Percentiles rank a stretch among this genome's conserved stretches.
These are phyloP conservation scores for Neocloeon triangulifer DNA, from an alignment of 1,140 invertebrate species.

Conservation along the genomic window DNA sequence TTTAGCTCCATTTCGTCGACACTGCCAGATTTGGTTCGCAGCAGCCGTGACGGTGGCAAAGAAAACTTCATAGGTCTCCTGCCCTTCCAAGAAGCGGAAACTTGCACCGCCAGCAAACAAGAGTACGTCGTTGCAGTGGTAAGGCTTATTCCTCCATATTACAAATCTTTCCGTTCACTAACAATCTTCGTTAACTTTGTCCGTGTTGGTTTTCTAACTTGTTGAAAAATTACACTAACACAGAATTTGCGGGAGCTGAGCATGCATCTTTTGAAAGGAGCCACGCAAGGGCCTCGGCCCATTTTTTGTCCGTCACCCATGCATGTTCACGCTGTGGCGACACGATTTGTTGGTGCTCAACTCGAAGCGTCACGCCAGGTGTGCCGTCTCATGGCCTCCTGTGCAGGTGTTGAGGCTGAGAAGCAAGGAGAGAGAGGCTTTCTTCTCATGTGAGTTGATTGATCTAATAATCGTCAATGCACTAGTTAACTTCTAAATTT, in stretches of 20 bases:
- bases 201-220: not conserved
- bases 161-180: not conserved
- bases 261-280: conserved; percentile 52
- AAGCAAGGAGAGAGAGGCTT: conserved; percentile 50
- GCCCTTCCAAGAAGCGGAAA: conserved; percentile 62
- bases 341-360: conserved; percentile 53
- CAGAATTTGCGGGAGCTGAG: conserved; percentile 59
- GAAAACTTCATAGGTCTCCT: conserved; percentile 24
- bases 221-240: not conserved
- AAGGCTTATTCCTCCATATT: conserved; percentile 15
- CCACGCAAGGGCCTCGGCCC: conserved; percentile 5
- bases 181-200: not conserved
- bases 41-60: no score
- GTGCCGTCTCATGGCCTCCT: conserved; percentile 46
- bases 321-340: conserved; percentile 57
- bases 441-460: conserved; percentile 37
- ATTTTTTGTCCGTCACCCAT: conserved; percentile 19
- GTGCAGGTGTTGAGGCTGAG: conserved; percentile 34
- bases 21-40: conserved; percentile 24
- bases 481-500: no score
- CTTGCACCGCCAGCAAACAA: conserved; percentile 62
- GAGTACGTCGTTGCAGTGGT: conserved; percentile 68
- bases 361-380: conserved; percentile 49
- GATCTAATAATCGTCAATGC: no score
- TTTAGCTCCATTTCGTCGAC: conserved; percentile 14